Base-by-base conservation (phyloP, 2,888 invertebrate genomes). In the Aelia acuminata region DNA sequence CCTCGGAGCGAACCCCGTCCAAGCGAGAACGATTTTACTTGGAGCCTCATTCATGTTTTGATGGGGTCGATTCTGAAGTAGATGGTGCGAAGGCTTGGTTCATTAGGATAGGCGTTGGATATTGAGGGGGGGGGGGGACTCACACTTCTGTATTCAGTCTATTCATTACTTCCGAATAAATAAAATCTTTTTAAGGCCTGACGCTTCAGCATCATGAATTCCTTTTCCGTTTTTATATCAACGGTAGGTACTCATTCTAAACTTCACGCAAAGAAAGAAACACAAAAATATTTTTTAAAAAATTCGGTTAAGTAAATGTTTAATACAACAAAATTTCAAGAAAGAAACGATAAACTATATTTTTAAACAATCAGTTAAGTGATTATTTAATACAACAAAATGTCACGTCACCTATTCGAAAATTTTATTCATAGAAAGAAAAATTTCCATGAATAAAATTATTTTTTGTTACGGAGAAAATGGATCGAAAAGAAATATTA, bases 161-260 rank as follows among this genome's bases (percentile, higher is more conserved):
- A n/a, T 80, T 80, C 80, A 80, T 80, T 80, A 80, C 80, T 80
- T 43, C 80, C 22, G 80, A 80, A 80, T 80, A 80, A 80, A 80
- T 80, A 80, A 43, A 80, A 80, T 43, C 80, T n/a, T n/a, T 80
- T 80, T 80, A 22, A 80, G n/a, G n/a, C 43, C 13, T 80, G 80
- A 10, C 80, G 11, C 80, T 80, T 39, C 80, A 18, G 31, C 63
- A 31, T 35, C 63, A 31, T 70, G 63, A 35, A 35, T 70, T 63
- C 8, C 35, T 5, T 35, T 35, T 1, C 1, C 31, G 63, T 63
- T 63, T 31, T 31, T 18, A n/a, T 26, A 57, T 57, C 57, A 57
- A 15, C 26, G 3, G 11, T 3, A 57, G 3, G 11, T 3, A 57
- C 26, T 53, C 53, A 10, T 5, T 22, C n/a, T 15, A 22, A 22